Evolutionary conservation across 2,113 vertebrate genomes (phyloP), one percentile per base, ranked within the genome.

Genomic region (Pan paniscus): DNA sequence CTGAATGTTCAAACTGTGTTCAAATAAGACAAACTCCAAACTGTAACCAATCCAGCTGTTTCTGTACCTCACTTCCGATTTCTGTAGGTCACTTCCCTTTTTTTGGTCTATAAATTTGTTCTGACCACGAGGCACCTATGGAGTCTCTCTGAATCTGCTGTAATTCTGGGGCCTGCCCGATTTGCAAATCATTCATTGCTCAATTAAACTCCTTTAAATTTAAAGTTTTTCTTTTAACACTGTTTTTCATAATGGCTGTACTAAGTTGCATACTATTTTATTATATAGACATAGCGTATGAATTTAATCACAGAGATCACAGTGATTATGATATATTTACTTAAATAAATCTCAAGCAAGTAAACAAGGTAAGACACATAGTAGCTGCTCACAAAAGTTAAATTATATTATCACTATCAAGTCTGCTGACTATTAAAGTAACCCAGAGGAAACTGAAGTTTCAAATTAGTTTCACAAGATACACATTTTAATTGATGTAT

Each of bases 271-370:
- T 76, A 76, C n/a, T 87, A 55, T 87, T 79, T 96, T 43, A 43
- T 94, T 89, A 86, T 72, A 84, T 48, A n/a, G 27, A 80, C 73
- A 5, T 30, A 59, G 17, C 40, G 52, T 48, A 43, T 75, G n/a
- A 89, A 83, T 64, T 82, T 79, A 76, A 79, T 18, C 43, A 87
- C 5, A 79, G 23, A 6, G 46, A 86, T 52, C n/a, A 91, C 23
- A 86, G 20, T 27, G 52, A 73, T 84, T 96, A 32, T 76, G 17
- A 20, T 61, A 57, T 79, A 57, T 72, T 91, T 10, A 95, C 50
- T 92, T 86, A 61, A 90, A 30, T 89, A 92, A 79, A 92, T 83
- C 68, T 91, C 73, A 82, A 75, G 46, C 25, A 93, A 73, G 40
- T 32, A 85, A 57, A 7, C 14, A 89, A 59, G 43, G 14, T 76